Evolutionary conservation across 2,888 invertebrate species (phyloP).

Genomic region (Sphaerophoria rueppellii): DNA sequence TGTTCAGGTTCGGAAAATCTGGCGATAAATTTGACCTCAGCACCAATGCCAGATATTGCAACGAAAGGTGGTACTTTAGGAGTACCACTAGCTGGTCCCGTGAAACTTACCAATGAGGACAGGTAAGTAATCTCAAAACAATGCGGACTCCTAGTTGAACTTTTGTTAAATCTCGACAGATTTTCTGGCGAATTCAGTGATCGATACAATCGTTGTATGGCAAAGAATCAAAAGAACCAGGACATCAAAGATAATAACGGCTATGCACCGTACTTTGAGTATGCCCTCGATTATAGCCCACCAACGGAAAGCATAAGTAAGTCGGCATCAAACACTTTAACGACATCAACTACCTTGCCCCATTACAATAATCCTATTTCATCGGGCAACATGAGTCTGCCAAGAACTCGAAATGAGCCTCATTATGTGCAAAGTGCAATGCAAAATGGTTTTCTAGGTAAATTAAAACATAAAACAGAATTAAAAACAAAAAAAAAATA

Average conservation of each 20-base stretch:
- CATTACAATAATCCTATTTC: constrained; percentile 78
- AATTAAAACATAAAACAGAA: too few species aligned
- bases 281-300: constrained; percentile 93
- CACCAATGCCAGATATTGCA: constrained; percentile 81
- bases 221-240: constrained; percentile 79
- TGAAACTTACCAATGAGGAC: constrained; percentile 88
- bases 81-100: constrained; percentile 90
- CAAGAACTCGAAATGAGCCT: constrained; percentile 80
- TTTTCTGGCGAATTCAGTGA: constrained; percentile 81
- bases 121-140: constrained; percentile 72
- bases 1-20: constrained; percentile 84
- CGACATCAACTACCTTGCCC: constrained; percentile 79
- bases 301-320: constrained; percentile 82
- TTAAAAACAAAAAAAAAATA: too few species aligned
- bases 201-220: constrained; percentile 79
- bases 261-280: constrained; percentile 90
- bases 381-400: constrained; percentile 78
- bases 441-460: constrained; percentile 80
- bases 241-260: constrained; percentile 78
- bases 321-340: constrained; percentile 73
- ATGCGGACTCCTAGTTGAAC: not conserved
- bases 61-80: constrained; percentile 83
- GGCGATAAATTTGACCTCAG: constrained; percentile 82
- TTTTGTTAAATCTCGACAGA: constrained; percentile 68
- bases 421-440: constrained; percentile 76